Evolutionary conservation across 2,888 invertebrate species (phyloP).

Genomic region (Ypsolopha scabrella): DNA sequence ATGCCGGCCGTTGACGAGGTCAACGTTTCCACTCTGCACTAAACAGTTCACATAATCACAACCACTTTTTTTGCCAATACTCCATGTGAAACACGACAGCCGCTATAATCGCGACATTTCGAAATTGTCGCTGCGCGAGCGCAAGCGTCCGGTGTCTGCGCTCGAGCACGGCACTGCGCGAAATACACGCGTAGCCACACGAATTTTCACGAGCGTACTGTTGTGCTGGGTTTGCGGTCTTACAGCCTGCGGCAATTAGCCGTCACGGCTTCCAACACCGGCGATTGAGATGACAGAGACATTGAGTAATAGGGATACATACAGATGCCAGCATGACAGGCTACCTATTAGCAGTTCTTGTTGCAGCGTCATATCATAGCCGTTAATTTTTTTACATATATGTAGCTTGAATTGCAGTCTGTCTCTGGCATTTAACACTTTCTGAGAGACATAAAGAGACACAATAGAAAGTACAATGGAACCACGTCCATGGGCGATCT

Average conservation of each 20-base stretch:
- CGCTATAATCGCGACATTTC: too few relatives aligned
- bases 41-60: constrained; percentile 23
- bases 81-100: too few relatives aligned
- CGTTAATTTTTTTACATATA: too few relatives aligned
- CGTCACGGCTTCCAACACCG: constrained; percentile 18
- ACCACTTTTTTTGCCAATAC: neutral
- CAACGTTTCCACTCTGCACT: constrained; percentile 43
- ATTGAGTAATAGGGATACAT: too few relatives aligned
- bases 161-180: constrained; percentile 16
- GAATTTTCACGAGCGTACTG: constrained; percentile 55
- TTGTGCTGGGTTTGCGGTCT: constrained; percentile 11
- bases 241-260: neutral
- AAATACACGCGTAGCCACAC: constrained; percentile 53
- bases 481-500: too few relatives aligned
- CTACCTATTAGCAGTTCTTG: too few relatives aligned
- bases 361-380: too few relatives aligned
- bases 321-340: too few relatives aligned
- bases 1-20: constrained; percentile 35
- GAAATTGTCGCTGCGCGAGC: constrained; percentile 15
- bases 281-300: constrained; percentile 19
- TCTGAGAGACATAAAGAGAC: too few relatives aligned
- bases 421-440: too few relatives aligned
- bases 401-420: too few relatives aligned
- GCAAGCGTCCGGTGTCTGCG: constrained; percentile 10
- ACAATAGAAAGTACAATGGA: too few relatives aligned